Percentiles rank a stretch among this genome's conserved stretches.
phyloP scores from a whole-genome alignment of 1,140 invertebrate species.

The Nebria ingens region DNA sequence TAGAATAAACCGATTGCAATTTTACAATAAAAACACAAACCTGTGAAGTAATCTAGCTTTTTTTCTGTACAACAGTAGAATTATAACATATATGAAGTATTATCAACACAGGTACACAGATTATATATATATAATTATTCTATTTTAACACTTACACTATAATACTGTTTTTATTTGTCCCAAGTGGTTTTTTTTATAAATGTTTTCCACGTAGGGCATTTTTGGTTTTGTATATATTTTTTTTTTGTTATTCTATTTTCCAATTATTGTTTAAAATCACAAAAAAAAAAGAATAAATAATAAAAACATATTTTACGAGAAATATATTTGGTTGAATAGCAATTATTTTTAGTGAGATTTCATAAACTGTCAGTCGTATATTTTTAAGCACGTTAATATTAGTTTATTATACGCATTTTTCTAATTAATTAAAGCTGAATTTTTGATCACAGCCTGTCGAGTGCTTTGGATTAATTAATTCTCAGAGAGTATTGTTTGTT shows the following conservation, averaged over 20 bases:
- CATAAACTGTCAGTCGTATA: neutral
- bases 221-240: conserved; percentile 5
- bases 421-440: conserved; percentile 9
- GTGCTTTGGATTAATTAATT: conserved; percentile 1
- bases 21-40: too few relatives aligned
- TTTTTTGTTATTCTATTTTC: conserved; percentile 1
- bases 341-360: neutral
- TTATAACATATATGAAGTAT: too few relatives aligned
- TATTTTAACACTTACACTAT: conserved; percentile 1
- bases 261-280: conserved; percentile 1
- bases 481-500: conserved; percentile 2
- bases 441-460: conserved; percentile 5
- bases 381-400: conserved; percentile 3
- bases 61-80: too few relatives aligned
- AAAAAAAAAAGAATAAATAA: conserved; percentile 6
- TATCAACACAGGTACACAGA: conserved; percentile 6
- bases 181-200: neutral
- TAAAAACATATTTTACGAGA: neutral
- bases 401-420: neutral
- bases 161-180: conserved; percentile 7
- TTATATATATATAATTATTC: neutral
- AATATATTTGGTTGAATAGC: conserved; percentile 2
- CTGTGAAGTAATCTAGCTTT: too few relatives aligned
- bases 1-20: too few relatives aligned
- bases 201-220: neutral